Percentiles rank a stretch among this genome's conserved stretches.
These are phyloP conservation scores for Syrphus vitripennis DNA, from an alignment of 2,888 invertebrate species.

Conservation along the genomic window DNA sequence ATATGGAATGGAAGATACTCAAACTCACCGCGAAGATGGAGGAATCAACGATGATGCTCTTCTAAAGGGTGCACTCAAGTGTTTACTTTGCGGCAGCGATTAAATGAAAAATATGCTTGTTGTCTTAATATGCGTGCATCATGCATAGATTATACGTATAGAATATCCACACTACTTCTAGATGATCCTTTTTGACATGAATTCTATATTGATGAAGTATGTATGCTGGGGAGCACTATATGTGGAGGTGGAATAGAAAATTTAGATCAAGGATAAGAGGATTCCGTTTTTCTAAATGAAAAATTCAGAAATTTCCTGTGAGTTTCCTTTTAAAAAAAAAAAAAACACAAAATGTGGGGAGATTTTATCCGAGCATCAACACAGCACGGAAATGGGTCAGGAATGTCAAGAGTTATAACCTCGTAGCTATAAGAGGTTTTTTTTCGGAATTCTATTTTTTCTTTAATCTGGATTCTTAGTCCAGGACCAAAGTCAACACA, in stretches of 20 bases:
- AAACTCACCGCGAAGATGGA: not conserved
- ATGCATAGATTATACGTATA: no score
- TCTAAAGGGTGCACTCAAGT: conserved; percentile 60
- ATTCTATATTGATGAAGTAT: conserved; percentile 44
- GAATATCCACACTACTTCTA: conserved; percentile 24
- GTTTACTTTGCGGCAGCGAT: conserved; percentile 59
- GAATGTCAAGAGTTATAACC: conserved; percentile 36
- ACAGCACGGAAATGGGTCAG: conserved; percentile 38
- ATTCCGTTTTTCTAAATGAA: conserved; percentile 35
- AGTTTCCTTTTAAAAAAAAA: not conserved
- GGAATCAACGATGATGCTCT: conserved; percentile 22
- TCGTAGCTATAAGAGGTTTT: not conserved
- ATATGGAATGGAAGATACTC: not conserved
- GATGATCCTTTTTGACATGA: conserved; percentile 48
- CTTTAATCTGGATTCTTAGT: not conserved
- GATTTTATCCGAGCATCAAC: not conserved
- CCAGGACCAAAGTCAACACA: conserved; percentile 43
- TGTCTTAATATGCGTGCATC: conserved; percentile 65
- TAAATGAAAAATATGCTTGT: conserved; percentile 62
- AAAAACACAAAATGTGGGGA: not conserved
- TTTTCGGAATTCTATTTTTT: not conserved
- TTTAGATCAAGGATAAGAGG: conserved; percentile 67
- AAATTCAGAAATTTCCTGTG: conserved; percentile 45
- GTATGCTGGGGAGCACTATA: not conserved
- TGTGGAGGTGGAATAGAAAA: not conserved